These are phyloP conservation scores for Xestia ashworthii DNA, from an alignment of 2,888 invertebrate genomes.

Conservation along the genomic window DNA sequence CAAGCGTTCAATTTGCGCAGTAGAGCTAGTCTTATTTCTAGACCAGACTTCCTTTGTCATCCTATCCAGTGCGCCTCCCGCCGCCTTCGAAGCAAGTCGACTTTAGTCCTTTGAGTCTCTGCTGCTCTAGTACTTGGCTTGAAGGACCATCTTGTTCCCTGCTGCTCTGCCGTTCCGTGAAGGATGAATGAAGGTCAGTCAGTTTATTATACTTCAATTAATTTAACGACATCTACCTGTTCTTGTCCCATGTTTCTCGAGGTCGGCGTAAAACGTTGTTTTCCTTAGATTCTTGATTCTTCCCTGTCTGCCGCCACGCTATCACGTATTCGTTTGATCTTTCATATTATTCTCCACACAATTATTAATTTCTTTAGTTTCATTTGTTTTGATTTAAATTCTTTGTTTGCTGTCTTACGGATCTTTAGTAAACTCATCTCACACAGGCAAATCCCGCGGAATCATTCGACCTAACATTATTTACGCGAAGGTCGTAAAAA, in stretches of 20 bases:
- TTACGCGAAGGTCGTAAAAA: no score
- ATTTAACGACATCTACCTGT: neutral
- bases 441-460: no score
- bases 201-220: neutral
- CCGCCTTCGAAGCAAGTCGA: neutral
- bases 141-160: neutral
- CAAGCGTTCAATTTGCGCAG: conserved; percentile 25
- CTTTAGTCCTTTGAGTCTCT: conserved; percentile 7
- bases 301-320: no score
- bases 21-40: neutral
- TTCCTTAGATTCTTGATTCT: neutral
- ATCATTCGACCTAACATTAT: no score
- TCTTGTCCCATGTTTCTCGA: no score
- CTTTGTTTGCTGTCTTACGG: no score
- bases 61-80: conserved; percentile 11
- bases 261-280: no score
- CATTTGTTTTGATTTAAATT: no score
- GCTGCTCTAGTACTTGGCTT: neutral
- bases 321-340: no score
- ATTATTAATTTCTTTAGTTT: neutral
- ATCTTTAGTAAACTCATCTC: no score
- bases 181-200: neutral
- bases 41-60: neutral
- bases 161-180: neutral
- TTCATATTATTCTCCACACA: neutral